A percentile compares a stretch with the other conserved stretches of the same genome.
These are phyloP conservation scores for Drosophila varians DNA, from an alignment of 1,140 invertebrate genomes.

Conservation along the genomic window DNA sequence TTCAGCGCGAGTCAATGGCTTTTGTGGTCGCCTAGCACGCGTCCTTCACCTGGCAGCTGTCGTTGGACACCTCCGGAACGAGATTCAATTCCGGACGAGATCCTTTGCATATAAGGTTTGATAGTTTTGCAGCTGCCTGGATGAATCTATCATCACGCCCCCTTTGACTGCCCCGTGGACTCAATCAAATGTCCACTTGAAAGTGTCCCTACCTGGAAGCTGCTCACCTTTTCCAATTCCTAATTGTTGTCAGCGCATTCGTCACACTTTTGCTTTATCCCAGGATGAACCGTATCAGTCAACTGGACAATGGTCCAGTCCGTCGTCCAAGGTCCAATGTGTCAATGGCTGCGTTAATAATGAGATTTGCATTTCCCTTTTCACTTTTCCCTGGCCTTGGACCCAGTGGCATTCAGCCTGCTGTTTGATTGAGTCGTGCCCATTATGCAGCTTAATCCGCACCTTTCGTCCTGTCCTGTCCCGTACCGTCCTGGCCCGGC, in stretches of 20 bases:
- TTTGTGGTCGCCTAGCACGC: conserved; percentile 77
- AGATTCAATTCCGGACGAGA: conserved; percentile 28
- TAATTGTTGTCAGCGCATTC: conserved; percentile 79
- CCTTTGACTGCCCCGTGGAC: conserved; percentile 5
- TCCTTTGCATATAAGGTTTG: conserved; percentile 57
- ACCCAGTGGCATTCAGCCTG: conserved; percentile 47
- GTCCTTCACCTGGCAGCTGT: conserved; percentile 54
- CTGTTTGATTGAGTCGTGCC: conserved; percentile 73
- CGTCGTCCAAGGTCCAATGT: conserved; percentile 37
- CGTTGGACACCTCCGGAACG: conserved; percentile 48
- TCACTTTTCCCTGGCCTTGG: conserved; percentile 36
- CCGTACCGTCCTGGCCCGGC: conserved; percentile 33
- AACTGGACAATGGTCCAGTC: conserved; percentile 41
- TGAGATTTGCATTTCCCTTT: conserved; percentile 77
- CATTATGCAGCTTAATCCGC: conserved; percentile 62
- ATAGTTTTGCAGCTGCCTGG: conserved; percentile 59
- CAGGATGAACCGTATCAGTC: conserved; percentile 33
- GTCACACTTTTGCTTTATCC: conserved; percentile 71
- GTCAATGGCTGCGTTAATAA: conserved; percentile 68
- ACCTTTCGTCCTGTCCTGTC: conserved; percentile 56
- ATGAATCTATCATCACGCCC: conserved; percentile 32
- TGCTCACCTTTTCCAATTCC: conserved; percentile 40
- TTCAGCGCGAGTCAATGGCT: conserved; percentile 66
- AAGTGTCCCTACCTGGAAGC: conserved; percentile 48
- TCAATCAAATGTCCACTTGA: conserved; percentile 75